Base-by-base conservation (phyloP, 2,113 vertebrate species). In the Pandion haliaetus region DNA sequence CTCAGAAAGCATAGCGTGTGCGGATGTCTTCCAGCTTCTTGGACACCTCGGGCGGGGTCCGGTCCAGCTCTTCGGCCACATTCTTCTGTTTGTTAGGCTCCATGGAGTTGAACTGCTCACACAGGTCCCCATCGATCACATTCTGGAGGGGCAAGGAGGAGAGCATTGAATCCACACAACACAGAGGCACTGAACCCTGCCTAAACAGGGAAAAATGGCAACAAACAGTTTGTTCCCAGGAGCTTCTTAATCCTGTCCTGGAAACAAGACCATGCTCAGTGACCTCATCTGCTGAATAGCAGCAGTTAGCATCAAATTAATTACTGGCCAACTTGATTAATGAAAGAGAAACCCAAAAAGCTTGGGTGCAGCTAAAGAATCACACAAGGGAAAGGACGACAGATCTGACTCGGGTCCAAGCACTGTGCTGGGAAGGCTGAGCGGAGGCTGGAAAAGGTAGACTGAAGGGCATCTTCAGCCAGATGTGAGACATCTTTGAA, bases 91-190 rank as follows among this genome's bases (percentile, higher is more conserved):
- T 99, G 97, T 99, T 99, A 9, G 99, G 99, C 81, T 99, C 99
- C 99, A 99, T 99, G n/a, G 99, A 99, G 97, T 99, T 99, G 90
- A 99, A 99, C 98, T 99, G 99, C 96, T 99, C 99, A 82, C 99
- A 99, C 59, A 99, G 99, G 94, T 99, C 99, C 78, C 99, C 99
- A 78, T 99, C 99, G 34, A 99, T 99, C 97, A 99, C 99, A 31
- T 99, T 99, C 99, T 99, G 96, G 42, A 83, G 29, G 71, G 44
- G 67, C 17, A 83, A 95, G 65, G 61, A 90, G 54, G 19, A 71
- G 45, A 74, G 78, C 38, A 52, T 3, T 86, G 84, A 95, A 94
- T 21, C 1, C 1, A 86, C 57, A 63, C 50, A 28, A 73, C 59
- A 66, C 23, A 87, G 83, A 86, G 17, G 93, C 89, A 91, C 86